Evolutionary conservation across 2,888 invertebrate species (phyloP), one percentile per base, ranked within the genome.

Genomic region (Tryphoninae sp.): DNA sequence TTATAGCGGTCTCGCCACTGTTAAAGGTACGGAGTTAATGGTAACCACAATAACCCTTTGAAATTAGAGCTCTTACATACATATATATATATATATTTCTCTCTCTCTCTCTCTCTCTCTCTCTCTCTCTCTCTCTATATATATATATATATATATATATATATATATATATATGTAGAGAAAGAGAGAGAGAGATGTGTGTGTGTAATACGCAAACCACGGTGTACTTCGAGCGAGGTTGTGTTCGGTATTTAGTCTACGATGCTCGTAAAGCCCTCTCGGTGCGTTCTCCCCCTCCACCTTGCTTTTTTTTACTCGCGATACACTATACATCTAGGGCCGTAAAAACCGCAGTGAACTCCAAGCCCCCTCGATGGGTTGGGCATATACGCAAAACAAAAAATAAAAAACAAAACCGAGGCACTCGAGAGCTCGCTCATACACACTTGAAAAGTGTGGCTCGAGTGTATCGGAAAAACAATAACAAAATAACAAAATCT

Each of bases 201-300:
- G 45, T 62, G 19, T 26, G 51, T n/a, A 19, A 13, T 55, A 51
- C n/a, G 19, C 4, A 55, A 19, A 19, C 4, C 71, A 22, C 23
- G 26, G n/a, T 19, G 16, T 51, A 64, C 58, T 40, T 51, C 51
- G 19, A 51, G 33, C 33, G 69, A 67, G 67, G 6, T 33, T 68
- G 61, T 58, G 33, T 67, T 61, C 68, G 77, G 77, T 84, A 84
- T 84, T 84, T 85, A 80, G 85, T 82, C 83, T 83, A 80, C 84
- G 72, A 69, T 23, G 81, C 73, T 82, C 84, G 78, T 85, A 80
- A 84, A 84, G 58, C 67, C 62, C 67, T 33, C 61, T 69, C 16
- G 33, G 40, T 40, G 61, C 22, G 68, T 64, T n/a, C 69, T 64
- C 62, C 42, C 64, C 13, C 62, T 33, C 55, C 19, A 8, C 16